Percentiles rank a stretch among this genome's conserved stretches.
phyloP scores from a whole-genome alignment of 2,113 vertebrate species.

The Carlito syrichta region DNA sequence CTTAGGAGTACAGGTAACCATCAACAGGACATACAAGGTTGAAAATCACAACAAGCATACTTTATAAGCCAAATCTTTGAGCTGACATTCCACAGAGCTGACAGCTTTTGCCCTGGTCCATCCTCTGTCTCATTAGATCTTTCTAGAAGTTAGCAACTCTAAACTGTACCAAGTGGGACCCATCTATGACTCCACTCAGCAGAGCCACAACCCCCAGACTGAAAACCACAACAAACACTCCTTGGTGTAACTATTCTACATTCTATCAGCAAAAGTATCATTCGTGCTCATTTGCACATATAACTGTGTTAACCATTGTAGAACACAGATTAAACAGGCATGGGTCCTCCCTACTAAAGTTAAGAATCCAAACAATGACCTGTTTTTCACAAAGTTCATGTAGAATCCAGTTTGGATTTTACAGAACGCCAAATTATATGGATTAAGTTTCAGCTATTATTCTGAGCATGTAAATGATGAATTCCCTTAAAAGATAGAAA shows the following conservation, averaged over 20 bases:
- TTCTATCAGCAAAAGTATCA: not conserved
- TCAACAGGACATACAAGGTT: not conserved
- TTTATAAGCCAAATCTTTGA: not conserved
- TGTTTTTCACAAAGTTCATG: not conserved
- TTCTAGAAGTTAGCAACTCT: not conserved
- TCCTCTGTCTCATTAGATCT: not conserved
- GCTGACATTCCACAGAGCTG: not conserved
- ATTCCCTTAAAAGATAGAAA: not conserved
- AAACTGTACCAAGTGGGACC: accelerated
- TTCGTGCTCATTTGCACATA: not conserved
- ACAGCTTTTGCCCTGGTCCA: not conserved
- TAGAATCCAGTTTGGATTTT: not conserved
- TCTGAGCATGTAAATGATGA: not conserved
- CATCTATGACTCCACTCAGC: not conserved
- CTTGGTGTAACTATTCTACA: not conserved
- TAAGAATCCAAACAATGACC: not conserved
- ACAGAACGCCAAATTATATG: not conserved
- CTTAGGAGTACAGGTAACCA: not conserved
- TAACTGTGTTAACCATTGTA: not conserved
- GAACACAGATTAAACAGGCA: not conserved
- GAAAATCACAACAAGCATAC: not conserved
- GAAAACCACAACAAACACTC: not conserved
- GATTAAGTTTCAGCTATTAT: not conserved
- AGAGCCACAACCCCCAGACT: not conserved
- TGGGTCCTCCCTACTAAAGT: not conserved